A percentile compares a stretch with the other conserved stretches of the same genome.
Conservation (phyloP, 92 coral and sea anemone species). For the Zoanthus solanderi region DNA sequence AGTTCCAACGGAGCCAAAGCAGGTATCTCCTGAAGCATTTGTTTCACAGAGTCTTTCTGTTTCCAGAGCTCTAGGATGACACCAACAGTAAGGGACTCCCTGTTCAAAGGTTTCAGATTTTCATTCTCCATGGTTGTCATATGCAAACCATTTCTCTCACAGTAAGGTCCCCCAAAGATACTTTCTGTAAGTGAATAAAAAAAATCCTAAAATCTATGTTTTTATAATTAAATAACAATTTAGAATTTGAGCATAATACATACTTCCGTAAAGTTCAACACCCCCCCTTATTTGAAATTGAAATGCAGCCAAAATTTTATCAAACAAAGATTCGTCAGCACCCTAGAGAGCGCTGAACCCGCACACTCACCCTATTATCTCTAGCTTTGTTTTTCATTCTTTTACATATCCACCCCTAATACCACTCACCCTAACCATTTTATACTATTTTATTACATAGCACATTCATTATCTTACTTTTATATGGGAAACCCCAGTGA, state of each 20-base stretch:
- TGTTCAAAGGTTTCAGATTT: constrained; percentile 52
- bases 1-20: constrained; percentile 52
- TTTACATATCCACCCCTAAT: not conserved
- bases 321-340: not conserved
- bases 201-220: constrained; percentile 43
- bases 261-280: no score
- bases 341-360: constrained; percentile 4
- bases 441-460: not conserved
- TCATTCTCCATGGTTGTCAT: constrained; percentile 57
- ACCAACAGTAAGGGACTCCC: constrained; percentile 53
- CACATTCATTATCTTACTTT: constrained; percentile 1
- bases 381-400: not conserved
- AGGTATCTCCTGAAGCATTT: constrained; percentile 55
- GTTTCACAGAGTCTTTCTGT: constrained; percentile 43
- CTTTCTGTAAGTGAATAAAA: constrained; percentile 45
- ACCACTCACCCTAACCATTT: constrained; percentile 9
- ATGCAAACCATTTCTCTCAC: constrained; percentile 51
- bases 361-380: constrained; percentile 7
- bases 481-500: constrained; percentile 1
- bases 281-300: not conserved
- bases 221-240: constrained; percentile 48
- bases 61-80: constrained; percentile 56
- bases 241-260: constrained; percentile 17
- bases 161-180: constrained; percentile 59
- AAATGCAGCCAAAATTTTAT: constrained; percentile 7